Percentiles rank a stretch among this genome's conserved stretches.
Conservation (phyloP, 2,888 invertebrate genomes). For the Tribolium freemani region DNA sequence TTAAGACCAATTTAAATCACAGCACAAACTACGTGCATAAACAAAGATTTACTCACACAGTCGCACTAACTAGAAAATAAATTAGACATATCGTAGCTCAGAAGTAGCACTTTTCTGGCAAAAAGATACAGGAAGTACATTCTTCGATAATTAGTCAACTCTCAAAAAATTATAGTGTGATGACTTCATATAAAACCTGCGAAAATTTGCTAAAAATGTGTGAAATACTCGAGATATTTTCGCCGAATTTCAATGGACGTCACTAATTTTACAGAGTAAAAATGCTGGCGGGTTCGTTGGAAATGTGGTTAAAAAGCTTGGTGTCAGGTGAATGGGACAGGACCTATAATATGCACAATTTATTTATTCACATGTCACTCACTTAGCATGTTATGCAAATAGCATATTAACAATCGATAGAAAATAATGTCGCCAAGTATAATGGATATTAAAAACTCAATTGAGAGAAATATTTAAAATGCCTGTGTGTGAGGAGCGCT, state of each 20-base stretch:
- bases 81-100: background rate
- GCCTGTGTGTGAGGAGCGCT: background rate
- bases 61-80: background rate
- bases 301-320: background rate
- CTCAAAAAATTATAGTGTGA: background rate
- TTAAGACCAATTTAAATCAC: background rate
- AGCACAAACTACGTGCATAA: background rate
- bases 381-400: conserved; percentile 19
- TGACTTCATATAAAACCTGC: background rate
- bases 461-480: conserved; percentile 24
- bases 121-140: background rate
- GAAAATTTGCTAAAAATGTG: background rate
- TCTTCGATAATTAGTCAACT: background rate
- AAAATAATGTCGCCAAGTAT: conserved; percentile 17
- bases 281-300: background rate
- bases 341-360: background rate
- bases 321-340: background rate
- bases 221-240: background rate
- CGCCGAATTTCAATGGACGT: background rate
- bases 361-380: conserved; percentile 29
- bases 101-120: background rate
- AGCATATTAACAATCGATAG: conserved; percentile 10
- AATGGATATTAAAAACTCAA: conserved; percentile 11
- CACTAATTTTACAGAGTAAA: background rate
- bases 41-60: background rate